These are phyloP conservation scores for Gila orcuttii DNA, from an alignment of 2,113 vertebrate genomes.

Conservation along the genomic window DNA sequence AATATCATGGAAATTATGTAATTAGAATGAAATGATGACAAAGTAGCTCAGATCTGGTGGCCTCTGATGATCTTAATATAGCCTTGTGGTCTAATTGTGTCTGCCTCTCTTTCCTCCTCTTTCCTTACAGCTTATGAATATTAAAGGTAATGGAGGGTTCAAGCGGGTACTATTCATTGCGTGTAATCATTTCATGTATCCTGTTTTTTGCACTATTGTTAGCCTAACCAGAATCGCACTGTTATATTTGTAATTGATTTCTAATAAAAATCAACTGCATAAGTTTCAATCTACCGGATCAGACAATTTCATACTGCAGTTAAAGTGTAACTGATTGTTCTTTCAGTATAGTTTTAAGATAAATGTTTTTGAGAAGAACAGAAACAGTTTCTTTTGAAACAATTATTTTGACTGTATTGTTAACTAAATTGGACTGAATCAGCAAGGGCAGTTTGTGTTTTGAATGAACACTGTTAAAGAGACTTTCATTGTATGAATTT, in stretches of 20 bases:
- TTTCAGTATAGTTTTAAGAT: background rate
- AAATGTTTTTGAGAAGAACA: background rate
- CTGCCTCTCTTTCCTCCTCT: conserved; percentile 21
- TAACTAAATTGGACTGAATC: background rate
- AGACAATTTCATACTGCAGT: background rate
- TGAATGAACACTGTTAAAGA: background rate
- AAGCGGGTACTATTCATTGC: background rate
- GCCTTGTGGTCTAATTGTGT: conserved; percentile 39
- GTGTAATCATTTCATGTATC: conserved; percentile 3
- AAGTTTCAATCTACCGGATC: background rate
- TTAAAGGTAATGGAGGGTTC: conserved; percentile 43
- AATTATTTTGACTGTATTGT: background rate
- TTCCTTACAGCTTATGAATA: conserved; percentile 22
- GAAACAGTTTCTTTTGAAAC: background rate
- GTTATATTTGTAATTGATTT: conserved; percentile 7
- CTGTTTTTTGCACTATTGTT: conserved; percentile 16
- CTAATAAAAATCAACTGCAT: background rate
- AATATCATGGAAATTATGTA: conserved; percentile 23
- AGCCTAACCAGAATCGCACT: background rate
- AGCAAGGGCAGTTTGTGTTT: background rate
- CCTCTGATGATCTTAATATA: conserved; percentile 28
- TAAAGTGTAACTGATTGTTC: background rate
- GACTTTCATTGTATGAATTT: background rate
- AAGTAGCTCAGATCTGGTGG: conserved; percentile 18
- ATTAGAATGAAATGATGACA: conserved; percentile 24